Conservation (phyloP, 2,888 invertebrate genomes). For the Unio delphinus region DNA sequence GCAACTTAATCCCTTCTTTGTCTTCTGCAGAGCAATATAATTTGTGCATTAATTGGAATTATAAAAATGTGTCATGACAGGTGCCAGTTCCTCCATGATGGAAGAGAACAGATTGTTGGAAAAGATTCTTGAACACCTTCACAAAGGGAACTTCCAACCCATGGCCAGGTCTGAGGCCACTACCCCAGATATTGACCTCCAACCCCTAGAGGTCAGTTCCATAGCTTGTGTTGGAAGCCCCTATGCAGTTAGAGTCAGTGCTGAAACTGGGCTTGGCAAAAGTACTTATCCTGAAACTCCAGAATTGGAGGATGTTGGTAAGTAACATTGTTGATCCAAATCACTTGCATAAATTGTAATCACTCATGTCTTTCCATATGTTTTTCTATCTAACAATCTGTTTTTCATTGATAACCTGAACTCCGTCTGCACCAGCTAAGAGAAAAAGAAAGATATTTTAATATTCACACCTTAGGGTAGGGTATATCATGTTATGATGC, state of each 20-base stretch:
- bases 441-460: too few relatives aligned
- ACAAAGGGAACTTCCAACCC: slow-evolving; percentile 58
- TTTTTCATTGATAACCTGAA: too few relatives aligned
- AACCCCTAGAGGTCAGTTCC: slow-evolving; percentile 54
- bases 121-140: slow-evolving; percentile 56
- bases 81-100: slow-evolving; percentile 59
- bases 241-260: slow-evolving; percentile 21
- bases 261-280: slow-evolving; percentile 19
- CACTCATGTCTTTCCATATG: too few relatives aligned
- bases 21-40: too few relatives aligned
- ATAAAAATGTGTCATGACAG: slow-evolving; percentile 25
- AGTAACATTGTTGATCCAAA: not conserved
- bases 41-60: not conserved
- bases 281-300: slow-evolving; percentile 33
- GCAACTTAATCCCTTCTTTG: too few relatives aligned
- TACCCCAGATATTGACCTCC: slow-evolving; percentile 37
- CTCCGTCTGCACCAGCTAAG: too few relatives aligned
- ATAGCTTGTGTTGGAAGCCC: slow-evolving; percentile 57
- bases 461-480: too few relatives aligned
- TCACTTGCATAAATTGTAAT: too few relatives aligned
- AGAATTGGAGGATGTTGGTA: slow-evolving; percentile 30
- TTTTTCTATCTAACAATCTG: too few relatives aligned
- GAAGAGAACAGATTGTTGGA: slow-evolving; percentile 56
- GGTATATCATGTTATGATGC: too few relatives aligned
- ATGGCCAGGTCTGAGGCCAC: slow-evolving; percentile 33